These are phyloP conservation scores for Habroteleia sp. DNA, from an alignment of 2,888 invertebrate species.

Conservation along the genomic window DNA sequence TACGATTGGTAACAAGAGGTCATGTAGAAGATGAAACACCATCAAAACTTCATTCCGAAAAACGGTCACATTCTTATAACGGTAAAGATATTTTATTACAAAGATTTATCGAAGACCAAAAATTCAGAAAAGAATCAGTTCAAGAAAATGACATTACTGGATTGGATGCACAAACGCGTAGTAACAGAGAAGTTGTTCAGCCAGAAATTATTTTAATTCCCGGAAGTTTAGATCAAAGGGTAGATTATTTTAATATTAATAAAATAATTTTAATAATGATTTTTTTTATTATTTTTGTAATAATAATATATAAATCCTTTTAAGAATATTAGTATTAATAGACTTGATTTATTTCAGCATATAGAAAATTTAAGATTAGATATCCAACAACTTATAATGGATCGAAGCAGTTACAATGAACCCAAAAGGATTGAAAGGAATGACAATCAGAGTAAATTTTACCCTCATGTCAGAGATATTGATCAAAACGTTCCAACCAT, in stretches of 20 bases:
- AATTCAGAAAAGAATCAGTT: constrained; percentile 70
- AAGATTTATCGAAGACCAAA: constrained; percentile 90
- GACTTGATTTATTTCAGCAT: constrained; percentile 66
- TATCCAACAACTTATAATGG: constrained; percentile 67
- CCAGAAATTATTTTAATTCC: constrained; percentile 70
- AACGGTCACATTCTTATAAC: constrained; percentile 80
- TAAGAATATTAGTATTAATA: too few relatives aligned
- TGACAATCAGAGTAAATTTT: constrained; percentile 21
- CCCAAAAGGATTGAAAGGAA: constrained; percentile 14
- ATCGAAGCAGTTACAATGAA: constrained; percentile 29
- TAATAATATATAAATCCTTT: too few relatives aligned
- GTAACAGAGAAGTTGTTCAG: constrained; percentile 71
- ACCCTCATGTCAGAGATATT: neutral
- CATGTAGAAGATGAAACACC: constrained; percentile 85
- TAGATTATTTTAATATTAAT: constrained; percentile 10
- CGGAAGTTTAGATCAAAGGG: constrained; percentile 62
- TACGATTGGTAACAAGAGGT: constrained; percentile 89
- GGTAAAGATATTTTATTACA: constrained; percentile 93
- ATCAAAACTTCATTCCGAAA: constrained; percentile 78
- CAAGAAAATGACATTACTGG: constrained; percentile 62
- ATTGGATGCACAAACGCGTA: constrained; percentile 73
- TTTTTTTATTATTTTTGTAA: too few relatives aligned
- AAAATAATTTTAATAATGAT: too few relatives aligned
- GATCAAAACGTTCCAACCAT: constrained; percentile 36
- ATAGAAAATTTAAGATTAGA: constrained; percentile 71